Conservation (phyloP, 2,888 invertebrate species). For the Oxystoma pomonae region DNA sequence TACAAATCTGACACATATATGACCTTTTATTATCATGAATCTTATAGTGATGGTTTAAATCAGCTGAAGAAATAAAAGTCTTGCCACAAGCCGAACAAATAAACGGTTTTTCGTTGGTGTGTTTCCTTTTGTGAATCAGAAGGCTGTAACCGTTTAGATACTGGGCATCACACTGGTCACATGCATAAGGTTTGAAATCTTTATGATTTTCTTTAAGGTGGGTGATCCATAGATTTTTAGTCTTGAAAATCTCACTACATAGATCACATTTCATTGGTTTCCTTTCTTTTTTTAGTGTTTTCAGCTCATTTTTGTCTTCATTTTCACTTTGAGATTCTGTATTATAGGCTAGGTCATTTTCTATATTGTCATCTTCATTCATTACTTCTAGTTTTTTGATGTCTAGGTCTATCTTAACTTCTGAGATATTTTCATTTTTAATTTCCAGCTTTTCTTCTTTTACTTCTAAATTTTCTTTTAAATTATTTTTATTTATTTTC, state of each 20-base stretch:
- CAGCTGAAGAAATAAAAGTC: conserved; percentile 36
- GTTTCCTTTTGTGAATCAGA: conserved; percentile 33
- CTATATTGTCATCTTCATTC: background rate
- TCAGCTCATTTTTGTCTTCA: conserved; percentile 8
- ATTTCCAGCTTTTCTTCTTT: conserved; percentile 6
- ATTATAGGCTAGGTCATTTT: background rate
- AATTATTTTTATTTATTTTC: conserved; percentile 5
- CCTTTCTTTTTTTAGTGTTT: conserved; percentile 19
- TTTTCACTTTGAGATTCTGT: conserved; percentile 10
- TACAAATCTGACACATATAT: conserved; percentile 32
- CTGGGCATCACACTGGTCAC: conserved; percentile 33
- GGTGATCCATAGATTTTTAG: conserved; percentile 29
- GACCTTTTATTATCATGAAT: conserved; percentile 33
- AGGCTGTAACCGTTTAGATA: conserved; percentile 34
- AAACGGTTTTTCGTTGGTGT: conserved; percentile 34
- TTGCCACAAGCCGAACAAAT: conserved; percentile 40
- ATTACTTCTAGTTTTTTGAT: background rate
- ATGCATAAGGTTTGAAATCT: conserved; percentile 36
- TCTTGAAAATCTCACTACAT: conserved; percentile 33
- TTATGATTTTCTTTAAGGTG: conserved; percentile 34
- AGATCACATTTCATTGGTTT: conserved; percentile 30
- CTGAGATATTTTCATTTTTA: conserved; percentile 4
- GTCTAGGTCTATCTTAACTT: background rate
- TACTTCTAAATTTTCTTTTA: conserved; percentile 8
- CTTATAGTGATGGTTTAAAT: conserved; percentile 35